These are phyloP conservation scores for Patella pellucida DNA, from an alignment of 2,888 invertebrate genomes.

Conservation along the genomic window DNA sequence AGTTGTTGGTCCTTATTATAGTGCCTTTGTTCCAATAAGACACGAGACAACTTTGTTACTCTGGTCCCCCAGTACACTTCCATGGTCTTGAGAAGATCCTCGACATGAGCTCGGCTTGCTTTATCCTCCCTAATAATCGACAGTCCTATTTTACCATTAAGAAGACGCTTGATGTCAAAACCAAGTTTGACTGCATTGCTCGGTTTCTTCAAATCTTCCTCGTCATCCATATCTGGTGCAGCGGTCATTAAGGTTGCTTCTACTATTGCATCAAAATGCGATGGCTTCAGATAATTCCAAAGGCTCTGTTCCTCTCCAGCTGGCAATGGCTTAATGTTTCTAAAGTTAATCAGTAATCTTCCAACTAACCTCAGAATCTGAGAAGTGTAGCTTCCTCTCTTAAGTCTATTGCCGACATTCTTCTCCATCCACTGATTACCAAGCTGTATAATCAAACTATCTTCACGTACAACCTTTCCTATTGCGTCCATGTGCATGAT, in stretches of 20 bases:
- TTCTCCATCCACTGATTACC: neutral
- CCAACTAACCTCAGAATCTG: neutral
- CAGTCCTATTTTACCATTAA: conserved; percentile 26
- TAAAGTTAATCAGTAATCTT: neutral
- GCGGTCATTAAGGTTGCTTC: neutral
- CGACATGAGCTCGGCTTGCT: conserved; percentile 9
- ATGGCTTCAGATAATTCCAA: neutral
- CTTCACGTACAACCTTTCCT: neutral
- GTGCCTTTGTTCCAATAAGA: neutral
- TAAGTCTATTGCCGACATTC: neutral
- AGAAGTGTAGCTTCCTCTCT: neutral
- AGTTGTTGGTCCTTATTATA: neutral
- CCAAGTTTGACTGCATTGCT: conserved; percentile 31
- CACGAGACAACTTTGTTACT: neutral
- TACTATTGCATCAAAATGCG: neutral
- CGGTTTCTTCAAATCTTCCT: conserved; percentile 22
- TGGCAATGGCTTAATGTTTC: neutral
- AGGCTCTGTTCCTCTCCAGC: neutral
- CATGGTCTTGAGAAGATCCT: neutral
- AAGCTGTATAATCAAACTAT: neutral
- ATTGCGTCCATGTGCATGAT: neutral
- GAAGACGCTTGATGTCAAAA: conserved; percentile 26
- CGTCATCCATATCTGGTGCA: neutral
- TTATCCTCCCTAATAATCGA: conserved; percentile 18
- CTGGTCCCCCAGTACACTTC: neutral